Evolutionary conservation across 2,888 invertebrate genomes (phyloP), one percentile per base, ranked within the genome.

Genomic region (Scaptomyza cyrtandrae): DNA sequence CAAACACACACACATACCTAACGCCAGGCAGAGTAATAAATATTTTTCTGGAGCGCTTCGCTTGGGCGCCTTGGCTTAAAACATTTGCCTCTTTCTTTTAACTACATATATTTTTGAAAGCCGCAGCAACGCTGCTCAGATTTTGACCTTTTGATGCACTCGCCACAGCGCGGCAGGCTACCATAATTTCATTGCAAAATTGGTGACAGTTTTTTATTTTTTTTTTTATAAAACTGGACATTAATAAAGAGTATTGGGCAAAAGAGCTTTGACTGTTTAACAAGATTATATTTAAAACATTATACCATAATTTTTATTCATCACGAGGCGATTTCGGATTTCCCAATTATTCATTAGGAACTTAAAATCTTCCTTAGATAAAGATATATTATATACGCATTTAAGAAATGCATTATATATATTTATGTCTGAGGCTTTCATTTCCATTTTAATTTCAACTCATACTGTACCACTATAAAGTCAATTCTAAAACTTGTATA

Each of bases 21-120:
- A 44, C 50, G 48, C 57, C 56, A 61, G 50, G 64, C 61, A 83
- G 66, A 83, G 88, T 83, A 83, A 83, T 83, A 83, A 87, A 88
- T 88, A 86, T 80, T 79, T 83, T 83, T 37, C 33, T 33, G 6
- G 82, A 78, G 27, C 53, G 57, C 61, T 56, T 58, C 49, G 64
- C 81, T 70, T 64, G 66, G 53, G 65, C 60, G 75, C 76, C 60
- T 75, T 61, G 57, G 72, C 60, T 71, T 68, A 56, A 59, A 67
- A 79, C 50, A 60, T 59, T 73, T 52, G 31, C 43, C n/a, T 45
- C 31, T 16, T 24, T 24, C 31, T 44, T 35, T 59, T 27, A 3
- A 14, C 3, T 48, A 16, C 7, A 3, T 46, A 7, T 5, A 27
- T 61, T 68, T 69, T 70, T 58, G 29, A 41, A 52, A 69, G 53